These are phyloP conservation scores for Meiosimyza platycephala DNA, from an alignment of 2,888 invertebrate genomes.

Conservation along the genomic window DNA sequence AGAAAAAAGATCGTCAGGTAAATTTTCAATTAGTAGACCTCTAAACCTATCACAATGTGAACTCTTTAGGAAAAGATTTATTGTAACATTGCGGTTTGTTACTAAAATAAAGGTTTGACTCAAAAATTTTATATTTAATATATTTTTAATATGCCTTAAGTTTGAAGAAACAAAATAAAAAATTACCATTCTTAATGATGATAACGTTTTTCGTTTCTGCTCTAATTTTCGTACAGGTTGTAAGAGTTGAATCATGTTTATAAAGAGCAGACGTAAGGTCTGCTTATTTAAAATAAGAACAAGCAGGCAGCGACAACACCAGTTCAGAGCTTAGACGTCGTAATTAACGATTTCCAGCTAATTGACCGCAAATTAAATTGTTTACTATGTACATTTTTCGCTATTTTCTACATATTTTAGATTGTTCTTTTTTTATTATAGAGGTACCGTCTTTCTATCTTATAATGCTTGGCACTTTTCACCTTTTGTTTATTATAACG, in stretches of 20 bases:
- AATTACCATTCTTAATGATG: no score
- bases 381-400: not conserved
- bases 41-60: no score
- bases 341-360: conserved; percentile 26
- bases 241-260: conserved; percentile 11
- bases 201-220: not conserved
- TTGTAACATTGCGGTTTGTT: no score
- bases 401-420: not conserved
- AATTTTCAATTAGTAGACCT: not conserved
- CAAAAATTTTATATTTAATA: no score
- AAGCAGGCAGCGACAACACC: not conserved
- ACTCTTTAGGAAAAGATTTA: no score
- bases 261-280: not conserved
- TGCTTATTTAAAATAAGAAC: no score
- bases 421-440: no score
- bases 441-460: not conserved
- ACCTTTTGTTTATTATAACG: not conserved
- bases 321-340: conserved; percentile 2
- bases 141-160: no score
- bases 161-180: no score
- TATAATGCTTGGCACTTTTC: not conserved
- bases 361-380: conserved; percentile 29
- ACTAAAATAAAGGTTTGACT: no score
- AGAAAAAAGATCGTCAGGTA: conserved; percentile 26
- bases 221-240: not conserved